A percentile compares a stretch with the other conserved stretches of the same genome.
phyloP scores from a whole-genome alignment of 1,140 invertebrate species.

The Penaeus japonicus region DNA sequence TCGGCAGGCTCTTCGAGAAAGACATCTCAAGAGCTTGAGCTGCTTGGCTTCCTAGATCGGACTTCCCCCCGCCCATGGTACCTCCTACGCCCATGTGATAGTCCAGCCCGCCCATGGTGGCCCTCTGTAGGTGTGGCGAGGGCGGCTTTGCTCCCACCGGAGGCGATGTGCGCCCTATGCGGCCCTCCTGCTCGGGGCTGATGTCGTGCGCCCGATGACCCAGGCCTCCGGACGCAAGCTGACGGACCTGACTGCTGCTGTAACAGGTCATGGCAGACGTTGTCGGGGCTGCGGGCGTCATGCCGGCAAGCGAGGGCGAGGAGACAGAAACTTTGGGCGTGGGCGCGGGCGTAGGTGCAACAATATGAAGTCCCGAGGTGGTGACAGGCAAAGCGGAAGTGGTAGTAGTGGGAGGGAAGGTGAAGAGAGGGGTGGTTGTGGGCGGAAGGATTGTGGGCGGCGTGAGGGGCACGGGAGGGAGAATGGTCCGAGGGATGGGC shows the following conservation, averaged over 20 bases:
- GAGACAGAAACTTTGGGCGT: slow-evolving; percentile 1
- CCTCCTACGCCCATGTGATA: slow-evolving; percentile 10
- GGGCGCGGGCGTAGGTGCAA: background rate
- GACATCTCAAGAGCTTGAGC: slow-evolving; percentile 9
- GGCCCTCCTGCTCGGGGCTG: background rate
- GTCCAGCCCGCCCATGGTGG: background rate
- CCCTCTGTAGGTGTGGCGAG: background rate
- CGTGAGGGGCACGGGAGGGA: slow-evolving; percentile 6
- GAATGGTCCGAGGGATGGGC: background rate
- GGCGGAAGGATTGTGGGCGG: background rate
- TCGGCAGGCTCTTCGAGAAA: slow-evolving; percentile 25
- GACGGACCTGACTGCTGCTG: background rate
- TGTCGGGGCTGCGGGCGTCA: background rate
- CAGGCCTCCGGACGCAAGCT: background rate
- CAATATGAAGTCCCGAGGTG: background rate
- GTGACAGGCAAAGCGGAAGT: background rate
- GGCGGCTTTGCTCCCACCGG: slow-evolving; percentile 14
- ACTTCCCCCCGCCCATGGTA: background rate
- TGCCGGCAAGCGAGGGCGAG: background rate
- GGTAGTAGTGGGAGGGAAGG: background rate
- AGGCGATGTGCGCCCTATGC: background rate
- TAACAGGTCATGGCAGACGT: background rate
- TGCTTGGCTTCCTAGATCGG: background rate
- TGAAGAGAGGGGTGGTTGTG: slow-evolving; percentile 17
- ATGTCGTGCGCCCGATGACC: background rate